Percentiles rank a stretch among this genome's conserved stretches.
These are phyloP conservation scores for Micromesistius poutassou DNA, from an alignment of 2,797 vertebrate species.

Conservation along the genomic window DNA sequence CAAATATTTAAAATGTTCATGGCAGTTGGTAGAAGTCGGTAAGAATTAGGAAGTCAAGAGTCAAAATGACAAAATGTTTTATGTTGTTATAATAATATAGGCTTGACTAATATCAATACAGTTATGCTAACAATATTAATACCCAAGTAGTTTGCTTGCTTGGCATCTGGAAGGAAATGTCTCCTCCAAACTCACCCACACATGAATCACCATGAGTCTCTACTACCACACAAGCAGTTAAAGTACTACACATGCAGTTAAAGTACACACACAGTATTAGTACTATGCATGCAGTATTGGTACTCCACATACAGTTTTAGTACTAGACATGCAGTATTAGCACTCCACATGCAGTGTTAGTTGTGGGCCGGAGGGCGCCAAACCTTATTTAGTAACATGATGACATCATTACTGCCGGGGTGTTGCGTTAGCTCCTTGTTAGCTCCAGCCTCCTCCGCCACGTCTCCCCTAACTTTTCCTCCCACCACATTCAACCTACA, in stretches of 20 bases:
- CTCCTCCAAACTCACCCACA: neutral
- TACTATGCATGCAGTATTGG: neutral
- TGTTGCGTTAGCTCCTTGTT: conserved; percentile 15
- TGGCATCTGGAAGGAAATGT: neutral
- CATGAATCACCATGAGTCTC: neutral
- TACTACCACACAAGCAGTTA: neutral
- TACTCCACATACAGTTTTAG: neutral
- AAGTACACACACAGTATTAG: neutral
- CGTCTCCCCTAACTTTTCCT: neutral
- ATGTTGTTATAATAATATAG: neutral
- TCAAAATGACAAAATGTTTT: neutral
- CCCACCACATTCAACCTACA: conserved; percentile 19
- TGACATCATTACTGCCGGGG: neutral
- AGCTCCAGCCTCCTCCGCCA: conserved; percentile 9
- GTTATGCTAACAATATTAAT: neutral
- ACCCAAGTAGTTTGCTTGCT: neutral
- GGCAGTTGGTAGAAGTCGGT: neutral
- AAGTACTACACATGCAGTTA: too few relatives aligned
- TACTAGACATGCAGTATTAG: neutral
- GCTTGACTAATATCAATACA: neutral
- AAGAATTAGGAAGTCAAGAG: neutral
- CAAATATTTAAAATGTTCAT: neutral
- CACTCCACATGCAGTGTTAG: neutral
- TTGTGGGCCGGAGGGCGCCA: neutral
- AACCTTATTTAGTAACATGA: neutral